Evolutionary conservation across 64 coral and sea anemone species (phyloP).

Genomic region (Actinia tenebrosa): DNA sequence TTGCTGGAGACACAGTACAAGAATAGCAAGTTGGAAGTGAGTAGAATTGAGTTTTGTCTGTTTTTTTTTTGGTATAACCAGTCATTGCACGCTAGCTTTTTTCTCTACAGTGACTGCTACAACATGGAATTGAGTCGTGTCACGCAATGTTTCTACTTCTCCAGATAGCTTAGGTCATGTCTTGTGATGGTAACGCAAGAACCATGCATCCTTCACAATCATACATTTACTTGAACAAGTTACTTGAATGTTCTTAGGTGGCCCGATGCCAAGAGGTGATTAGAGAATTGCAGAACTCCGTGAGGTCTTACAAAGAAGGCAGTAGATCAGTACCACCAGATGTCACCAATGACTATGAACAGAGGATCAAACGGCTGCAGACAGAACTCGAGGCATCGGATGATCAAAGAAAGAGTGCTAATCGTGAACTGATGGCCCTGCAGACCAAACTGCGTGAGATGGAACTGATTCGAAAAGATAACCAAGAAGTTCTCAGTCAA

Average conservation of each 20-base stretch:
- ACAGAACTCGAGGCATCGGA: conserved; percentile 70
- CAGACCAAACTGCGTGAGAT: conserved; percentile 73
- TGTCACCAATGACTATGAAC: conserved; percentile 74
- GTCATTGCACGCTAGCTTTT: too few species aligned
- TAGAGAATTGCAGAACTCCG: conserved; percentile 61
- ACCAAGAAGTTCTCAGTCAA: conserved; percentile 59
- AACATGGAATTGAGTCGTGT: too few species aligned
- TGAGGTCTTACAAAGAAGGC: conserved; percentile 43
- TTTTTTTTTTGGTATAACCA: background rate
- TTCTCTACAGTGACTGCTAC: too few species aligned
- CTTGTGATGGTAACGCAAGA: too few species aligned
- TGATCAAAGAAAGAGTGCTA: conserved; percentile 51
- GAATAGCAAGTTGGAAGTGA: conserved; percentile 80
- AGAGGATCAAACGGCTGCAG: conserved; percentile 58
- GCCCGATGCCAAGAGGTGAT: conserved; percentile 84
- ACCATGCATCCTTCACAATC: too few species aligned
- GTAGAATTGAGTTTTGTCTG: background rate
- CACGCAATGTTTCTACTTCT: too few species aligned
- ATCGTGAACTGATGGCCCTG: conserved; percentile 60
- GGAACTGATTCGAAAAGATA: conserved; percentile 39
- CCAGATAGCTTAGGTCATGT: too few species aligned
- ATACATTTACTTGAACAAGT: background rate
- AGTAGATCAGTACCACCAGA: conserved; percentile 39
- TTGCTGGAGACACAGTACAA: conserved; percentile 73
- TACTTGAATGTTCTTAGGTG: conserved; percentile 45